phyloP scores from a whole-genome alignment of 2,113 vertebrate species.

The Hippocampus mohnikei region DNA sequence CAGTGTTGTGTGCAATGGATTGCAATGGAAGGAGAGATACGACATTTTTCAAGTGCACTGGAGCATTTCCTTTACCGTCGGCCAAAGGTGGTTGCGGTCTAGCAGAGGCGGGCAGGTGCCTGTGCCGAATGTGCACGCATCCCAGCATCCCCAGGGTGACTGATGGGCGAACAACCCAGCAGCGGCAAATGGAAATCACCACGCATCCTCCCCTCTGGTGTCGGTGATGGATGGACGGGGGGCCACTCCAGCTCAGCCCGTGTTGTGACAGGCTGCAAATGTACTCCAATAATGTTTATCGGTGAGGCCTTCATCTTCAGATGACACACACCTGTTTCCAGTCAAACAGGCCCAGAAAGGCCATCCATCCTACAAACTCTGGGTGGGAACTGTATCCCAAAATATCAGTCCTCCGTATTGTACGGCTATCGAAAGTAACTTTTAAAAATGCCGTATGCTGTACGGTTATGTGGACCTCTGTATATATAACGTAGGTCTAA shows the following conservation, averaged over 20 bases:
- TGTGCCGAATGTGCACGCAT: conserved; percentile 40
- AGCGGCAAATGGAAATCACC: conserved; percentile 33
- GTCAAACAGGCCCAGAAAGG: conserved; percentile 66
- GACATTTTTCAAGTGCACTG: conserved; percentile 65
- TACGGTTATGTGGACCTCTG: background rate
- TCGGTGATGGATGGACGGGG: conserved; percentile 74
- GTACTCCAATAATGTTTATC: conserved; percentile 81
- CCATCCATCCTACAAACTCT: conserved; percentile 63
- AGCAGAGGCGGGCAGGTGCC: conserved; percentile 53
- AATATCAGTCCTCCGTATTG: conserved; percentile 16
- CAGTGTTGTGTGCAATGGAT: conserved; percentile 33
- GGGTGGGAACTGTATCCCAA: conserved; percentile 61
- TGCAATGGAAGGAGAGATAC: conserved; percentile 24
- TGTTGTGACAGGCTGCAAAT: conserved; percentile 80
- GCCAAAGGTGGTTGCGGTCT: conserved; percentile 39
- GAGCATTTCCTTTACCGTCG: conserved; percentile 47
- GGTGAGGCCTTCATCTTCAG: conserved; percentile 68
- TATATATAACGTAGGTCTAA: background rate
- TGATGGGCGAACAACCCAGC: conserved; percentile 55
- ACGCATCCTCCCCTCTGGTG: conserved; percentile 34
- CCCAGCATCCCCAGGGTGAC: conserved; percentile 53
- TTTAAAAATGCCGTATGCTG: background rate
- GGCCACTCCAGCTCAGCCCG: conserved; percentile 35
- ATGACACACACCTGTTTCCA: conserved; percentile 77
- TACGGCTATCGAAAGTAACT: background rate